Base-by-base conservation (phyloP, 2,797 vertebrate species). In the Xenops minutus region DNA sequence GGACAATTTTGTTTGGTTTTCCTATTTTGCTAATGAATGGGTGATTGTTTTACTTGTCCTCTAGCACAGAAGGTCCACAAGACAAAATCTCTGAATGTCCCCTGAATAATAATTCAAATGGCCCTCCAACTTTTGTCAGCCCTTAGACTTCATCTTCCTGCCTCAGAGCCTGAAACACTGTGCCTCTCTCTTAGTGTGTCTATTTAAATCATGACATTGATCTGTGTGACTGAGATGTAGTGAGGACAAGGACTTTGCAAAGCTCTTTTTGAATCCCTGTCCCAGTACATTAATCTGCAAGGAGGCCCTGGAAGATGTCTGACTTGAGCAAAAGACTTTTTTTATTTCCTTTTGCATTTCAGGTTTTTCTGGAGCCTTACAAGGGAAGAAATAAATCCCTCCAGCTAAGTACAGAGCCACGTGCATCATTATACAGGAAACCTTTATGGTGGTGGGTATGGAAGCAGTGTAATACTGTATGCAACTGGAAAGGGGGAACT, bases 401-500 rank as follows among this genome's bases (percentile, higher is more conserved):
- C 15, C 13, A 55, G 44, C 41, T 64, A 29, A 78, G 43, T 44
- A 10, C 4, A 3, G 49, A 73, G 69, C 2, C 0, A 6, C 2
- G 4, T 29, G n/a, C 23, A 10, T 76, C 32, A 12, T 41, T 49
- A 5, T 36, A 5, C 17, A 55, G 49, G 44, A 67, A 52, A n/a
- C 7, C 21, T 72, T 78, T 30, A 14, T 0, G 2, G 64, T 24
- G 56, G 17, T 39, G 52, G 34, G 9, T 39, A 27, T 16, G 72
- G 71, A 44, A 46, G 17, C 41, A 20, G 20, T 0, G 1, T 1
- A 10, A 15, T 37, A 21, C 52, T 24, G 26, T 34, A 10, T 1
- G 3, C 22, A 1, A 0, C 22, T 13, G 56, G 34, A 26, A 0
- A 1, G 16, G 32, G 27, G 20, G 23, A 52, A 5, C 20, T 61